A percentile compares a stretch with the other conserved stretches of the same genome.
Conservation (phyloP, 2,888 invertebrate species). For the Tethea ocularis region DNA sequence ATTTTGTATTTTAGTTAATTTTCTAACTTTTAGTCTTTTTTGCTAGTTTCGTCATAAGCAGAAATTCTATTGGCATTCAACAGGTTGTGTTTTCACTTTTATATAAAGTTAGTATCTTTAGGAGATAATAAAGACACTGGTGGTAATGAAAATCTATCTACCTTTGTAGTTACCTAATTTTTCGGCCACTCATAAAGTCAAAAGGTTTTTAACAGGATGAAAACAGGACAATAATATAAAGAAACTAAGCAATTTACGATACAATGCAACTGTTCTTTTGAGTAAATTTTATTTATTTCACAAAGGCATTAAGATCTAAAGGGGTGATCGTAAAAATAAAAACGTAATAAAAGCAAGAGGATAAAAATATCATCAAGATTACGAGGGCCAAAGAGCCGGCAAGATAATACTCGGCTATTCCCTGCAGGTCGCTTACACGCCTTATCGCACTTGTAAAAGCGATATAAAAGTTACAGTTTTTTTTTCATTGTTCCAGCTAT, state of each 20-base stretch:
- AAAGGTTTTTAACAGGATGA: neutral
- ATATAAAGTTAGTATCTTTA: neutral
- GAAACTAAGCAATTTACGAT: conserved; percentile 24
- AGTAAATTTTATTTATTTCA: conserved; percentile 45
- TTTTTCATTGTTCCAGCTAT: conserved; percentile 21
- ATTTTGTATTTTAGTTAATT: neutral
- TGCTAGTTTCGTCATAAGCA: no score
- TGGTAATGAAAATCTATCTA: no score
- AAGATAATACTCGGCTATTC: conserved; percentile 48
- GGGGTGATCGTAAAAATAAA: conserved; percentile 59
- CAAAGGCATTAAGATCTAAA: conserved; percentile 33
- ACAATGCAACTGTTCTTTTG: conserved; percentile 35
- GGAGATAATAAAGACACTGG: neutral
- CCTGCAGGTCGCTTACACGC: conserved; percentile 42
- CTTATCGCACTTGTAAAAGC: conserved; percentile 52
- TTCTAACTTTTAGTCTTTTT: neutral
- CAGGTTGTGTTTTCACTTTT: neutral
- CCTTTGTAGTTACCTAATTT: no score
- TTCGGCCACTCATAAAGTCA: neutral
- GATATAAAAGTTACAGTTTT: conserved; percentile 35
- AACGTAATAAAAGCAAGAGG: conserved; percentile 58
- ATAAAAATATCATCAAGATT: conserved; percentile 71
- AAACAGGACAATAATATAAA: neutral
- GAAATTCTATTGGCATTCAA: neutral
- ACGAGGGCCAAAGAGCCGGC: conserved; percentile 47